phyloP scores from a whole-genome alignment of 2,797 vertebrate species.

The Rhinella marina region DNA sequence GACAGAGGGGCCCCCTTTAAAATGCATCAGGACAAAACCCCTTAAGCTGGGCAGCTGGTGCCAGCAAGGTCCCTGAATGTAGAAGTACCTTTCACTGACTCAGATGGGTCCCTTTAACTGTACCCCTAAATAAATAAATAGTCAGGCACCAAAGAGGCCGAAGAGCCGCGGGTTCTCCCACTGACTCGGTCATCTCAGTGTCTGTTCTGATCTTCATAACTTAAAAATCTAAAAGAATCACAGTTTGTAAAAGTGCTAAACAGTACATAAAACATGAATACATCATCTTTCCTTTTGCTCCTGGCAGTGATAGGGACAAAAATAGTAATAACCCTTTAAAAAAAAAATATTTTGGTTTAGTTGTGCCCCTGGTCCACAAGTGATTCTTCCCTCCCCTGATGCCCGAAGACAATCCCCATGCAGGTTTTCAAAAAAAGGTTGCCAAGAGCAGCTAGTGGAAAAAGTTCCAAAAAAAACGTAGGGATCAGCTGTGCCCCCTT shows the following conservation, averaged over 20 bases:
- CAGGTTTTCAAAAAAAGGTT: slow-evolving; percentile 53
- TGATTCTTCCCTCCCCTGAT: slow-evolving; percentile 61
- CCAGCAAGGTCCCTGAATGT: slow-evolving; percentile 31
- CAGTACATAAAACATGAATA: slow-evolving; percentile 57
- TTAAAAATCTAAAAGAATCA: slow-evolving; percentile 57
- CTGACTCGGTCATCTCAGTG: slow-evolving; percentile 35
- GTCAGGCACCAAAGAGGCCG: slow-evolving; percentile 48
- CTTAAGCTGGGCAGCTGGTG: slow-evolving; percentile 17
- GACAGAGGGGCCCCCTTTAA: not conserved
- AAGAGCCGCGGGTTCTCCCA: slow-evolving; percentile 19
- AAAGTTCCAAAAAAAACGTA: slow-evolving; percentile 65
- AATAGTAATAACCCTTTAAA: slow-evolving; percentile 45
- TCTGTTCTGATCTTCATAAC: slow-evolving; percentile 50
- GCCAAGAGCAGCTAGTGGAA: slow-evolving; percentile 54
- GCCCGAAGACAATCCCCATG: slow-evolving; percentile 61
- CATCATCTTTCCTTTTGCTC: slow-evolving; percentile 49
- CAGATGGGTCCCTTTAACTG: slow-evolving; percentile 34
- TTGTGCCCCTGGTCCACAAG: slow-evolving; percentile 61
- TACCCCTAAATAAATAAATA: slow-evolving; percentile 45
- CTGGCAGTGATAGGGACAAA: slow-evolving; percentile 39
- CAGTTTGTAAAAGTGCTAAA: slow-evolving; percentile 62
- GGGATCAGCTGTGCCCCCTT: slow-evolving; percentile 64
- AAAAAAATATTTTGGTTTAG: slow-evolving; percentile 52
- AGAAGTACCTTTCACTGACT: slow-evolving; percentile 41
- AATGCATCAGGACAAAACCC: slow-evolving; percentile 38